Evolutionary conservation across 2,888 invertebrate species (phyloP), one percentile per base, ranked within the genome.

Genomic region (Leistus spinibarbis): DNA sequence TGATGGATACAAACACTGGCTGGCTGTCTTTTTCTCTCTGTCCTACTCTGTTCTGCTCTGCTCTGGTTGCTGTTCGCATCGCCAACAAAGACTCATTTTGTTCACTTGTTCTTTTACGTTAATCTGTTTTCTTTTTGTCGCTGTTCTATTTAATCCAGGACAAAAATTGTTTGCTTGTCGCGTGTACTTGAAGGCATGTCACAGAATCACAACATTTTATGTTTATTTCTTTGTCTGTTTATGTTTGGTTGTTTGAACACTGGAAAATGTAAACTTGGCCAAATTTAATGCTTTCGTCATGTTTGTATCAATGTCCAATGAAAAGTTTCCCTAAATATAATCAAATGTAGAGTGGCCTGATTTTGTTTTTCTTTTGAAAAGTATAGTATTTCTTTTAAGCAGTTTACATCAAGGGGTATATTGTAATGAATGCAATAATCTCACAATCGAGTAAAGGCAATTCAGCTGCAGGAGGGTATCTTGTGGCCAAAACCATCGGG

Each of bases 371-470:
- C n/a, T 40, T 40, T 40, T 4, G 0, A 40, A 24, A 40, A 40
- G 13, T 3, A 1, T 7, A 40, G 13, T 0, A 7, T 40, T 0
- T 19, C 60, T 60, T 20, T 13, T 60, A 60, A 60, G 22, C 60
- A 13, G 20, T 13, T 17, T 20, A 10, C 17, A 19, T 19, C 60
- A 57, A 19, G 22, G 53, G 40, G 53, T 69, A 57, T 70, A 70
- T 70, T 70, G 62, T 70, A 70, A 70, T 70, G 62, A 70, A 70
- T 70, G 69, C 62, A 70, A 70, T 70, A 27, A 62, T 69, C 69
- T 27, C 62, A 70, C 69, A 70, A 70, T 70, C 62, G 53, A 62
- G 40, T 62, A 19, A 20, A 17, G 10, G 22, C 19, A 19, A 60
- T 60, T 60, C 60, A 60, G 3, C 3, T 3, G 19, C 60, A 16